These are phyloP conservation scores for Rousettus madagascariensis DNA, from an alignment of 2,797 vertebrate genomes.

Conservation along the genomic window DNA sequence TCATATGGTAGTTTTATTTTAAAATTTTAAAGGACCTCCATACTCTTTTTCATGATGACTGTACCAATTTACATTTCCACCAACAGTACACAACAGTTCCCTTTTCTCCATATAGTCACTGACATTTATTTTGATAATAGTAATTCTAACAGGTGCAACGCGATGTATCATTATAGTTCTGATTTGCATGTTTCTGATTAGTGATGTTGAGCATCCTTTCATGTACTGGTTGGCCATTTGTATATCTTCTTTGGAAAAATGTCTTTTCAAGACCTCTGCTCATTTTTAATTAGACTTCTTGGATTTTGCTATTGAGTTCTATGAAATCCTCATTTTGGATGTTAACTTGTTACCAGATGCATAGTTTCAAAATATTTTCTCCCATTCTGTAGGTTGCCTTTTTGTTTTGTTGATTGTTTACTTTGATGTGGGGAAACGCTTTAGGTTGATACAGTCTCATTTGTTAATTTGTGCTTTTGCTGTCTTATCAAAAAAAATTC, in stretches of 20 bases:
- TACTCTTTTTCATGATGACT: background rate
- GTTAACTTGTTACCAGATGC: background rate
- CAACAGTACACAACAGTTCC: background rate
- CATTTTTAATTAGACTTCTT: background rate
- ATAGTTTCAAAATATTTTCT: background rate
- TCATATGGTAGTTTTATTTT: background rate
- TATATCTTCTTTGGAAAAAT: too few species aligned
- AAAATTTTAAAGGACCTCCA: background rate
- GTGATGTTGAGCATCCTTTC: background rate
- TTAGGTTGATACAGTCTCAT: background rate
- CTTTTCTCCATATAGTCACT: background rate
- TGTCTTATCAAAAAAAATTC: background rate
- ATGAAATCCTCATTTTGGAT: background rate
- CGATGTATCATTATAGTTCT: background rate
- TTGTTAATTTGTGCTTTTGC: background rate
- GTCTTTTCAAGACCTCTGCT: background rate
- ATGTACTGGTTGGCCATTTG: too few species aligned
- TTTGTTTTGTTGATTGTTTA: background rate
- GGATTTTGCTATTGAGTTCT: background rate
- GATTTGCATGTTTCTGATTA: background rate
- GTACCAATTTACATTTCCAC: background rate
- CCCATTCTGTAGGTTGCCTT: background rate
- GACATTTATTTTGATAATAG: background rate
- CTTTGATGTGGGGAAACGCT: background rate
- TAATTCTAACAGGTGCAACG: background rate